Percentiles rank a stretch among this genome's conserved stretches.
These are phyloP conservation scores for Andinoacara biseriatus DNA, from an alignment of 2,113 vertebrate genomes.

Conservation along the genomic window DNA sequence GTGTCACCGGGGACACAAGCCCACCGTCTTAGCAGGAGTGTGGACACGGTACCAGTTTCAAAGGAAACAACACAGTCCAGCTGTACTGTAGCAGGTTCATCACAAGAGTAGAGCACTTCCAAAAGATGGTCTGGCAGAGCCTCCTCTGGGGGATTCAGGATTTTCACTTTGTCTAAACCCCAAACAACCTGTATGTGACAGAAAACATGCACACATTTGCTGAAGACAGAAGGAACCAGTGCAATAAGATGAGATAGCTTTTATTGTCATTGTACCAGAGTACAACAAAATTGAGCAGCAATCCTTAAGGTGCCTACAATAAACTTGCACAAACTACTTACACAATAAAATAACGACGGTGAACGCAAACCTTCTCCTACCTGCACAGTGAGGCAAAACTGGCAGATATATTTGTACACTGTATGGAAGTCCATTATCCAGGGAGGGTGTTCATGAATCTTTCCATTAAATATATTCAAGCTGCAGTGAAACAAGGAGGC, in stretches of 20 bases:
- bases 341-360: not conserved
- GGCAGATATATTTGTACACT: constrained; percentile 30
- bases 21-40: constrained; percentile 70
- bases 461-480: constrained; percentile 11
- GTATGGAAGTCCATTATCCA: constrained; percentile 47
- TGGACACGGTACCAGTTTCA: constrained; percentile 60
- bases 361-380: constrained; percentile 45
- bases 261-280: too few species aligned
- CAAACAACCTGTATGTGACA: constrained; percentile 49
- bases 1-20: constrained; percentile 64
- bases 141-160: constrained; percentile 77
- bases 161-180: constrained; percentile 54
- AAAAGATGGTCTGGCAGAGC: constrained; percentile 55
- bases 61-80: constrained; percentile 74
- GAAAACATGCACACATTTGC: not conserved
- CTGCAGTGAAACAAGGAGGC: not conserved
- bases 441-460: not conserved
- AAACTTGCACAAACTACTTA: too few species aligned
- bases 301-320: too few species aligned
- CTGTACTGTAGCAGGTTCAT: constrained; percentile 58
- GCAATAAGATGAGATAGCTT: too few species aligned
- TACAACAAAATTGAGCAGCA: too few species aligned
- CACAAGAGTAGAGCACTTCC: constrained; percentile 75
- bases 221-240: not conserved
- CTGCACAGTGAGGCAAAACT: constrained; percentile 62